Base-by-base conservation (phyloP, 2,113 vertebrate species). In the Chamaea fasciata region DNA sequence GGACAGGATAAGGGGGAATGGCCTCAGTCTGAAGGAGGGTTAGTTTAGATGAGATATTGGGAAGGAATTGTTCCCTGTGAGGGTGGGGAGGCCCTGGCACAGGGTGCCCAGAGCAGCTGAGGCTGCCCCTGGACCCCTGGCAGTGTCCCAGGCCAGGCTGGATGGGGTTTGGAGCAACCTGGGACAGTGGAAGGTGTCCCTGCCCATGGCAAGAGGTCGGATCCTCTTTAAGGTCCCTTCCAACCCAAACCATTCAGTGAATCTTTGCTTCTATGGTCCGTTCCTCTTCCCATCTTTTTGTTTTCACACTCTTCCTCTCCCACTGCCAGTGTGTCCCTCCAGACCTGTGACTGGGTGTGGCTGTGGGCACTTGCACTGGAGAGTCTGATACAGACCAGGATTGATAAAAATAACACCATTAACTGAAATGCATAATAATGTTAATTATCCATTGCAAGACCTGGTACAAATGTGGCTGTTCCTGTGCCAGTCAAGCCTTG, bases 141-240 rank as follows among this genome's bases (percentile, higher is more conserved):
- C 0, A 55, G 23, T 53, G 64, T 0, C 56, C 65, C 7, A n/a
- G 56, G 39, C 41, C 47, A 79, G 64, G 24, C 0, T 62, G 47
- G 64, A 39, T 0, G 0, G 22, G 37, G 46, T 15, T 53, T 5
- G 74, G 84, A 70, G 56, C 47, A n/a, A 0, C 13, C 74, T 62
- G 47, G 39, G 64, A 4, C 0, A 5, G 55, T 28, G 64, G 50
- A 1, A 81, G 11, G 18, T 33, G 53, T 57, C 42, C 52, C n/a
- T 81, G 74, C 33, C 22, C 23, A 5, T 47, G 55, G 39, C 47
- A 53, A 4, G 33, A 5, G 18, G 13, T 22, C 1, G 2, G 6
- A 86, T 13, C 10, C 74, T 33, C n/a, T 55, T n/a, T 47, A 30
- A 47, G 9, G 3, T 71, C 24, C 23, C 11, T 20, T 47, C 41